These are phyloP conservation scores for Mylabris phalerata DNA, from an alignment of 1,140 invertebrate genomes.

Conservation along the genomic window DNA sequence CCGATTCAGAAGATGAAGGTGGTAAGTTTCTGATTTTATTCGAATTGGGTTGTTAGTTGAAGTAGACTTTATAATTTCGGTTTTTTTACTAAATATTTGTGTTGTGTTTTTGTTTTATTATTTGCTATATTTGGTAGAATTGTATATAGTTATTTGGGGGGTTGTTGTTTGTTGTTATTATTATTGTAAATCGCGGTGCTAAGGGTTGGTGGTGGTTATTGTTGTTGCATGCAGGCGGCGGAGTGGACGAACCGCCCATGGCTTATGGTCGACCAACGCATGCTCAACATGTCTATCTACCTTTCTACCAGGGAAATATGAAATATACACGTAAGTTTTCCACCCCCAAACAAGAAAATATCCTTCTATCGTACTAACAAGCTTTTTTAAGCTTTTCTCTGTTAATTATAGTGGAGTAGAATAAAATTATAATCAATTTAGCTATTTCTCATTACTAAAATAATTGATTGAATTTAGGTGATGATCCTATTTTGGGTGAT, in stretches of 20 bases:
- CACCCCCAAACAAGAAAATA: no score
- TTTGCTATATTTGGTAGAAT: no score
- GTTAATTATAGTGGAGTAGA: not conserved
- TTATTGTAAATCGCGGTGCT: no score
- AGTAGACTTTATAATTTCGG: not conserved
- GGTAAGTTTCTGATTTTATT: slow-evolving; percentile 51
- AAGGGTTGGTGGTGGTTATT: slow-evolving; percentile 27
- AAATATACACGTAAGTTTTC: slow-evolving; percentile 68
- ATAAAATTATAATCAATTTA: not conserved
- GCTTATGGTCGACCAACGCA: slow-evolving; percentile 61
- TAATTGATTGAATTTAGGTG: slow-evolving; percentile 48
- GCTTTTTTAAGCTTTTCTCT: slow-evolving; percentile 19
- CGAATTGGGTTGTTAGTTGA: slow-evolving; percentile 9
- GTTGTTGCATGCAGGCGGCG: slow-evolving; percentile 42
- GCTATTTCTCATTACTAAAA: not conserved
- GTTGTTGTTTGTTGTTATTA: no score
- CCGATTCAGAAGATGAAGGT: slow-evolving; percentile 98
- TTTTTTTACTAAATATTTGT: not conserved
- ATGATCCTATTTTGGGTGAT: slow-evolving; percentile 69
- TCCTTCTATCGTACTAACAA: slow-evolving; percentile 4
- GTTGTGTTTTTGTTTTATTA: no score
- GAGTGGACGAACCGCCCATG: slow-evolving; percentile 41
- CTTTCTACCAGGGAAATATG: slow-evolving; percentile 72
- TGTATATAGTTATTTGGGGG: no score
- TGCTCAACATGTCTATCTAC: slow-evolving; percentile 71